Percentiles rank a stretch among this genome's conserved stretches.
phyloP scores from a whole-genome alignment of 35 echinoderm and acorn worm species.

The Apostichopus californicus region DNA sequence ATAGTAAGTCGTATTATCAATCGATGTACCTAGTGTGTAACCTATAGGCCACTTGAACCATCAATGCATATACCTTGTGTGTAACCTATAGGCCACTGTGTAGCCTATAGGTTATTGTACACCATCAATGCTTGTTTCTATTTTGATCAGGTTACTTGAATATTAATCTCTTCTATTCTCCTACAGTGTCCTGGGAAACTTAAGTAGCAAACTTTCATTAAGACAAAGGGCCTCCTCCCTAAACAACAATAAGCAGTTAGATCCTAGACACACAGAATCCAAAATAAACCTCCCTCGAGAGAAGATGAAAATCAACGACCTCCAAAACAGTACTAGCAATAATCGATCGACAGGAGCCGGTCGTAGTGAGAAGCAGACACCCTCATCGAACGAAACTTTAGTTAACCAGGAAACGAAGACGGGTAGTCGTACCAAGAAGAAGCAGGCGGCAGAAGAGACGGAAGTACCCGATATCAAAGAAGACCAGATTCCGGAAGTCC shows the following conservation, averaged over 20 bases:
- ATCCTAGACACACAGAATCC: slow-evolving; percentile 46
- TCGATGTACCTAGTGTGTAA: no score
- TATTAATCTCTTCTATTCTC: neutral
- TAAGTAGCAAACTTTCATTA: slow-evolving; percentile 49
- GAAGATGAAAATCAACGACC: slow-evolving; percentile 56
- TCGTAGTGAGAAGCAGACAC: slow-evolving; percentile 6
- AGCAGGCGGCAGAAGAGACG: slow-evolving; percentile 1
- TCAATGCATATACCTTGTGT: no score
- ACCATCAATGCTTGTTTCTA: no score
- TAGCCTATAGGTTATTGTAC: no score
- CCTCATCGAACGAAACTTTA: slow-evolving; percentile 32
- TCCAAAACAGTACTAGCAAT: slow-evolving; percentile 59
- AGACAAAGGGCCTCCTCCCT: slow-evolving; percentile 9
- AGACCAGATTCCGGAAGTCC: neutral
- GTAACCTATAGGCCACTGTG: no score
- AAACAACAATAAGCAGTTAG: slow-evolving; percentile 53
- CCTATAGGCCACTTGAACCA: no score
- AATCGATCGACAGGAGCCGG: neutral
- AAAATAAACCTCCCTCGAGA: slow-evolving; percentile 27
- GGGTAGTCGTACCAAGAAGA: slow-evolving; percentile 38
- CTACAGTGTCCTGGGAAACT: slow-evolving; percentile 15
- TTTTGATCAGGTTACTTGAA: neutral
- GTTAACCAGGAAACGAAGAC: slow-evolving; percentile 13
- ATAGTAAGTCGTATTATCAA: no score
- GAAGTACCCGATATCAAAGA: slow-evolving; percentile 15